These are phyloP conservation scores for Chionomys nivalis DNA, from an alignment of 2,113 vertebrate species.

Conservation along the genomic window DNA sequence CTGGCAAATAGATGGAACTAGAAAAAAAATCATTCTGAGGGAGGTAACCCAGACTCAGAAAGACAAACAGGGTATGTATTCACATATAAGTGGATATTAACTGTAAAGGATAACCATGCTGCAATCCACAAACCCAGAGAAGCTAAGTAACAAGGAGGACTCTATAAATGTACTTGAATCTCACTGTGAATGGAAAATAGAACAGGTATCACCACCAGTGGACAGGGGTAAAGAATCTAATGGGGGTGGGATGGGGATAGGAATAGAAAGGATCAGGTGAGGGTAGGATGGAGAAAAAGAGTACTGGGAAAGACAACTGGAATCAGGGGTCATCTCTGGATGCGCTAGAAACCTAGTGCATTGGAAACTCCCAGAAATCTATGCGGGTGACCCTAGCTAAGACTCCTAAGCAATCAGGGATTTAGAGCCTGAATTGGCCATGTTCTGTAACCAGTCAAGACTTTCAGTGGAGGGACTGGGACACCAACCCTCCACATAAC, in stretches of 20 bases:
- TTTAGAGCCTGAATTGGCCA: background rate
- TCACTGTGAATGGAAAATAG: background rate
- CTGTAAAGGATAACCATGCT: background rate
- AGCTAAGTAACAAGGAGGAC: background rate
- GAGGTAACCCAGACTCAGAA: background rate
- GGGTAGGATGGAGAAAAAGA: background rate
- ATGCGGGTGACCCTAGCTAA: background rate
- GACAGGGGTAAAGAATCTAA: background rate
- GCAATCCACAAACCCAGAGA: background rate
- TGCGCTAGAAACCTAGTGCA: background rate
- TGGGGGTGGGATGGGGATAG: background rate
- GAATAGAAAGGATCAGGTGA: background rate
- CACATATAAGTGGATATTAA: background rate
- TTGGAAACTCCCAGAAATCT: background rate
- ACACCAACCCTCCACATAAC: background rate
- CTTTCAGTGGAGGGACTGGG: background rate
- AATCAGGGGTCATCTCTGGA: background rate
- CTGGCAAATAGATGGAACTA: background rate
- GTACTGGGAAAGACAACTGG: background rate
- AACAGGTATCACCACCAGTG: background rate
- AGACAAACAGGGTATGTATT: background rate
- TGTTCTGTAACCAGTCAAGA: background rate
- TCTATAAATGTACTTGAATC: background rate
- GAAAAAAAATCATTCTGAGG: background rate
- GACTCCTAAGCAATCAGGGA: background rate